Percentiles rank a stretch among this genome's conserved stretches.
Evolutionary conservation across 2,113 vertebrate species (phyloP).

Genomic region (Plecotus auritus): DNA sequence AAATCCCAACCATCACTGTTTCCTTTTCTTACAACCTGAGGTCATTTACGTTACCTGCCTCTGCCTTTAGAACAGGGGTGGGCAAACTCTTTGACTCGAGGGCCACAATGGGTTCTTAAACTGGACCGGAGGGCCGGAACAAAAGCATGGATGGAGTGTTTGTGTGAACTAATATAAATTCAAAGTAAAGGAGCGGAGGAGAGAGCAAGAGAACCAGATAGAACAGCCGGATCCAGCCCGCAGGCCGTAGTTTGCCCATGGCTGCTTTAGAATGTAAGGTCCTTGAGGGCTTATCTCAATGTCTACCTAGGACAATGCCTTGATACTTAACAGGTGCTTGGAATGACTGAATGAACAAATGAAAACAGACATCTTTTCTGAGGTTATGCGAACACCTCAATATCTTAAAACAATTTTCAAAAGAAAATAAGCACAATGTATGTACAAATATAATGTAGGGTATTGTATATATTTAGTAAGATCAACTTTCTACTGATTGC

Average conservation of each 20-base stretch:
- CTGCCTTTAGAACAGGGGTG: no score
- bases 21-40: neutral
- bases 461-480: neutral
- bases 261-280: neutral
- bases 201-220: no score
- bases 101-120: no score
- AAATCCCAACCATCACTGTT: neutral
- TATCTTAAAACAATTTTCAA: neutral
- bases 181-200: no score
- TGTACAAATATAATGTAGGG: neutral
- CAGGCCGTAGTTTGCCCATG: no score
- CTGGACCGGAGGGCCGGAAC: no score
- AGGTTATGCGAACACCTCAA: neutral
- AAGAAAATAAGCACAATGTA: neutral
- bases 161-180: no score
- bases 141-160: no score
- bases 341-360: neutral
- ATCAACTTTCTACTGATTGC: neutral
- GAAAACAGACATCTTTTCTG: neutral
- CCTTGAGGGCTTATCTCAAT: neutral
- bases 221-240: no score
- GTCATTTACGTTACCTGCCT: neutral
- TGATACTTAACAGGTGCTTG: neutral
- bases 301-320: neutral
- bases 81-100: no score